Percentiles rank a stretch among this genome's conserved stretches.
These are phyloP conservation scores for Lasioglossum marginatum DNA, from an alignment of 2,888 invertebrate species.

Conservation along the genomic window DNA sequence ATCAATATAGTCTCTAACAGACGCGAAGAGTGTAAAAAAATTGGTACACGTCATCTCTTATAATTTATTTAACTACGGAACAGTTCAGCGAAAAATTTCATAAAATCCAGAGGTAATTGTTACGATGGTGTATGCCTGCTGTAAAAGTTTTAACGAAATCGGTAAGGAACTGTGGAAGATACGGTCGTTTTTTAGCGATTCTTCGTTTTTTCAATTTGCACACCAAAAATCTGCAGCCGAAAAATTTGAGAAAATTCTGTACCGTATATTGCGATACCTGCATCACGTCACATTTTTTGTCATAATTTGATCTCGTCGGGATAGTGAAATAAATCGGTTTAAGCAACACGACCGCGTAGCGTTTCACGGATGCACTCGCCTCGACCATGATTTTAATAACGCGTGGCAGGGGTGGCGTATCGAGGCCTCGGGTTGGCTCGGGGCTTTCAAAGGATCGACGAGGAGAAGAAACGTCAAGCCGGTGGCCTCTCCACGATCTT, in stretches of 20 bases:
- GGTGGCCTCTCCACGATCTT: conserved; percentile 46
- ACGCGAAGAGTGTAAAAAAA: not conserved
- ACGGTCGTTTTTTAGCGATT: not conserved
- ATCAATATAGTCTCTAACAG: not conserved
- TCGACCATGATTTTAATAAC: conserved; percentile 48
- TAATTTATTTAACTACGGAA: not conserved
- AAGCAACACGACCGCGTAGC: not conserved
- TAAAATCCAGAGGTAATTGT: not conserved
- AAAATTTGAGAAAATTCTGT: not conserved
- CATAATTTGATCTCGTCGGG: not conserved
- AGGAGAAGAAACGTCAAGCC: conserved; percentile 28
- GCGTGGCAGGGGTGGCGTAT: not conserved
- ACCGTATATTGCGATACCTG: fast-evolving
- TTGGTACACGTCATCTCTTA: not conserved
- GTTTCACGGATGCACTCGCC: conserved; percentile 3
- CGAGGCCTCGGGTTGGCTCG: conserved; percentile 6
- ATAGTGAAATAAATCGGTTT: not conserved
- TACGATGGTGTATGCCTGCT: not conserved
- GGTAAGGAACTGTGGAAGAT: not conserved
- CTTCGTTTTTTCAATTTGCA: not conserved
- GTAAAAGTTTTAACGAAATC: not conserved
- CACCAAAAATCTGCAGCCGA: not conserved
- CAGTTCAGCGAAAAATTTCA: not conserved
- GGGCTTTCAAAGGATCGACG: conserved; percentile 51
- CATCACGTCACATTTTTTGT: not conserved